A percentile compares a stretch with the other conserved stretches of the same genome.
Conservation (phyloP, 2,888 invertebrate species). For the Nasonia oneida region DNA sequence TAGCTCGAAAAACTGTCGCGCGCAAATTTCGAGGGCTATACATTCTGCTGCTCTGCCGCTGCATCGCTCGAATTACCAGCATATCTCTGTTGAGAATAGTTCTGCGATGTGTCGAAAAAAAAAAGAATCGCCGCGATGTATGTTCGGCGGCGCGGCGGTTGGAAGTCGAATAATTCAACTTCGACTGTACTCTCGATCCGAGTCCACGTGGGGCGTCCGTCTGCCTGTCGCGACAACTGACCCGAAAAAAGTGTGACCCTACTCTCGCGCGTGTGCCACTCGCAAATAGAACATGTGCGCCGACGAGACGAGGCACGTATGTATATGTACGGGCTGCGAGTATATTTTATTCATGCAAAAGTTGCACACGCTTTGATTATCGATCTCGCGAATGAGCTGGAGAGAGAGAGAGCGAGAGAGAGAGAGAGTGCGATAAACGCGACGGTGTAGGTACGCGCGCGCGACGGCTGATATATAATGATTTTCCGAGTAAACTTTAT, state of each 20-base stretch:
- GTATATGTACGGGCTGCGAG: background rate
- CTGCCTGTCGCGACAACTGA: background rate
- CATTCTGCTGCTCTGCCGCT: too few species aligned
- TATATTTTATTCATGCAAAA: slow-evolving; percentile 13
- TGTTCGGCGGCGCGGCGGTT: too few species aligned
- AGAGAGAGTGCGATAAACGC: background rate
- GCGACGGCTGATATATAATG: background rate
- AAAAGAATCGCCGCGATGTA: too few species aligned
- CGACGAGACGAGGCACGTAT: background rate
- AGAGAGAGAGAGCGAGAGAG: background rate
- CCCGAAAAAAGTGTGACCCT: background rate
- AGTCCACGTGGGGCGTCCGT: background rate
- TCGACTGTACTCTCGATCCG: too few species aligned
- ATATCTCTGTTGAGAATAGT: background rate
- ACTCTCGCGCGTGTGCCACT: background rate
- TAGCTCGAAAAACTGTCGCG: background rate
- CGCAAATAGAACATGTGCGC: background rate
- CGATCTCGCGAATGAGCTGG: background rate
- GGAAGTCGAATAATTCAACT: too few species aligned
- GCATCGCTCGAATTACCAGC: background rate
- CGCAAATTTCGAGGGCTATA: background rate
- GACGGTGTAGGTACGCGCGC: background rate
- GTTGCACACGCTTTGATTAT: background rate
- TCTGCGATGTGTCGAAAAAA: too few species aligned
- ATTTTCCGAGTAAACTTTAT: slow-evolving; percentile 4